phyloP scores from a whole-genome alignment of 2,113 vertebrate genomes.

The Phyllopteryx taeniolatus region DNA sequence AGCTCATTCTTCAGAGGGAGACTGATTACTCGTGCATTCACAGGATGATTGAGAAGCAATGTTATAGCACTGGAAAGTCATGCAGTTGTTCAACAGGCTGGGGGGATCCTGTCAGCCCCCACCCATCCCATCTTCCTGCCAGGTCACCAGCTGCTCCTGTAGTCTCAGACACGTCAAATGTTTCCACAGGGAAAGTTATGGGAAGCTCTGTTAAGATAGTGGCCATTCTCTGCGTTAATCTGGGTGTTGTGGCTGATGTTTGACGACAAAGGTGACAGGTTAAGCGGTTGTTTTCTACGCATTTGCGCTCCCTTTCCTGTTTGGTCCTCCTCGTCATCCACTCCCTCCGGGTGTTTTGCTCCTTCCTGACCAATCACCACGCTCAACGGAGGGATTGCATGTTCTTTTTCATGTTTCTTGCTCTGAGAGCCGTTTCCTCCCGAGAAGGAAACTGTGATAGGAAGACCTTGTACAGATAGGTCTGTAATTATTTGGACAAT shows the following conservation, averaged over 20 bases:
- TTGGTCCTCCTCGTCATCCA: constrained; percentile 19
- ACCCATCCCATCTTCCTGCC: constrained; percentile 1
- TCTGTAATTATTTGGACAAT: background rate
- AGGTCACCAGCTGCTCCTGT: constrained; percentile 67
- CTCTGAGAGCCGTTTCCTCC: constrained; percentile 31
- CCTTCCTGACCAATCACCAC: constrained; percentile 32
- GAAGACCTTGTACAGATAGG: constrained; percentile 21
- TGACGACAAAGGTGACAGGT: constrained; percentile 62
- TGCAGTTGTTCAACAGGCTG: background rate
- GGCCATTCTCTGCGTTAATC: constrained; percentile 55
- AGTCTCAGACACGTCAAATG: constrained; percentile 62
- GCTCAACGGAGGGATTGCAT: constrained; percentile 1
- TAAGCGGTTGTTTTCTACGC: constrained; percentile 48
- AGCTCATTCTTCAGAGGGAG: background rate
- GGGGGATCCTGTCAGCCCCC: constrained; percentile 31
- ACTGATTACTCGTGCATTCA: background rate
- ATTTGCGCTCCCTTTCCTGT: constrained; percentile 43
- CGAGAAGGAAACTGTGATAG: constrained; percentile 41
- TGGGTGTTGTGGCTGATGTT: constrained; percentile 70
- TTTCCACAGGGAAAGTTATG: constrained; percentile 73
- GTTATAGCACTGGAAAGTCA: background rate
- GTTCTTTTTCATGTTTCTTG: constrained; percentile 54
- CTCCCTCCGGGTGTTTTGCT: constrained; percentile 23
- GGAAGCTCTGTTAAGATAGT: constrained; percentile 66
- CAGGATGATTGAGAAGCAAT: background rate